Base-by-base conservation (phyloP, 2,888 invertebrate genomes). In the Hofmannophila pseudospretella region DNA sequence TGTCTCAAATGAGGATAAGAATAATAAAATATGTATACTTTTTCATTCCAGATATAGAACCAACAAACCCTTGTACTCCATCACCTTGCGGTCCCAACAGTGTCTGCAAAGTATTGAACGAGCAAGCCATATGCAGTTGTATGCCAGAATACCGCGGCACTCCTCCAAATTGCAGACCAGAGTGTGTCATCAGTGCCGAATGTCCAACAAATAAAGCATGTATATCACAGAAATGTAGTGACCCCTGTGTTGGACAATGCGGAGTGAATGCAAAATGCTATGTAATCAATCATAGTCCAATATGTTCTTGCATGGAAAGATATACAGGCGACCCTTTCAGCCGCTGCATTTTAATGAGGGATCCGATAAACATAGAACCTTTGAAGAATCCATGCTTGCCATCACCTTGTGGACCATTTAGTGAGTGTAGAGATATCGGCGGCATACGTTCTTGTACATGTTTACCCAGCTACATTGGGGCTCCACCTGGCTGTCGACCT, bases 31-130 rank as follows among this genome's bases (percentile, higher is more conserved):
- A 12, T 27, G 33, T 20, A 20, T 20, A 8, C 2, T n/a, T 23
- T 29, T 40, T 3, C 34, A 30, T 44, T 76, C 52, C 64, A 86
- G 88, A 69, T 44, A 49, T 62, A 36, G 71, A 72, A 47, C 44
- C 63, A 47, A 45, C 55, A 38, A 62, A 91, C 57, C 94, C 94
- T 1, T 95, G 95, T 60, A 74, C 87, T 45, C 94, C 94, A 34
- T 91, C 93, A 2, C 94, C 94, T 0, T 96, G 96, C 64, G 96
- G 96, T 23, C 91, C 94, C 4, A 94, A 95, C 61, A 94, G 95
- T 46, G 88, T 92, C 54, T 96, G 96, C 60, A 90, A 91, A 52
- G 92, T 91, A 67, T 67, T 90, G 14, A 93, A 93, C 52, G 89
- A 88, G 14, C 92, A 92, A 78, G 91, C 91, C 0, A 89, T 92